A percentile compares a stretch with the other conserved stretches of the same genome.
Evolutionary conservation across 2,797 vertebrate species (phyloP).

Genomic region (Mus minutoides): DNA sequence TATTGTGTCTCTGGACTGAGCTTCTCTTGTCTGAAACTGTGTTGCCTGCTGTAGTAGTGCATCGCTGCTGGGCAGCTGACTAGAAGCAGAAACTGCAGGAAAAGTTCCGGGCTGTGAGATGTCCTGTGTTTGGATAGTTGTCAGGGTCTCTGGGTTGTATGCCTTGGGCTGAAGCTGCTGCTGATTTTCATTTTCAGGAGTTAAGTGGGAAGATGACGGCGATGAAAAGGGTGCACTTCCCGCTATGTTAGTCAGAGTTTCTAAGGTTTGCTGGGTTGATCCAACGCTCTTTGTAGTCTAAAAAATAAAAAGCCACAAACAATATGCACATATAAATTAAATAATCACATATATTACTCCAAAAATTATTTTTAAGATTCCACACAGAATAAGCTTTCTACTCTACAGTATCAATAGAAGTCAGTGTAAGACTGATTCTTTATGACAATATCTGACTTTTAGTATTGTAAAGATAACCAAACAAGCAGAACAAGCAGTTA

Average conservation of each 20-base stretch:
- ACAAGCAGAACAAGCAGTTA: conserved; percentile 45
- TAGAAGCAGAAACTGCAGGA: conserved; percentile 87
- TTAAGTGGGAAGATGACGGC: conserved; percentile 90
- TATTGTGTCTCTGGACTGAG: conserved; percentile 91
- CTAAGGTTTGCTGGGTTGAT: conserved; percentile 91
- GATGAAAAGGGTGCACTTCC: conserved; percentile 89
- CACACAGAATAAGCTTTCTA: conserved; percentile 21
- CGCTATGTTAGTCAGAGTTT: conserved; percentile 89
- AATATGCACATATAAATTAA: conserved; percentile 49
- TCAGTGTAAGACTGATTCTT: neutral
- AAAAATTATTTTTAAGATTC: conserved; percentile 59
- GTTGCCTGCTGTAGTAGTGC: conserved; percentile 92
- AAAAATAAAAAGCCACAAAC: conserved; percentile 66
- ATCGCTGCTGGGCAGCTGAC: conserved; percentile 90
- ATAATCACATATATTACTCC: neutral
- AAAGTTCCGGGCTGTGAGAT: conserved; percentile 90
- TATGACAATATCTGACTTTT: neutral
- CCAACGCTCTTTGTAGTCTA: conserved; percentile 92
- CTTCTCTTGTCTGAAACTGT: conserved; percentile 91
- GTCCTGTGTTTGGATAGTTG: conserved; percentile 95
- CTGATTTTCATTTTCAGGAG: conserved; percentile 91
- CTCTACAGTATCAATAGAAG: conserved; percentile 7
- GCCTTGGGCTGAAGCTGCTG: conserved; percentile 89
- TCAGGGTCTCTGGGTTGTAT: conserved; percentile 91
- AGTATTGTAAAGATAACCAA: conserved; percentile 53